phyloP scores from a whole-genome alignment of 2,113 vertebrate genomes.

The Apodemus sylvaticus region DNA sequence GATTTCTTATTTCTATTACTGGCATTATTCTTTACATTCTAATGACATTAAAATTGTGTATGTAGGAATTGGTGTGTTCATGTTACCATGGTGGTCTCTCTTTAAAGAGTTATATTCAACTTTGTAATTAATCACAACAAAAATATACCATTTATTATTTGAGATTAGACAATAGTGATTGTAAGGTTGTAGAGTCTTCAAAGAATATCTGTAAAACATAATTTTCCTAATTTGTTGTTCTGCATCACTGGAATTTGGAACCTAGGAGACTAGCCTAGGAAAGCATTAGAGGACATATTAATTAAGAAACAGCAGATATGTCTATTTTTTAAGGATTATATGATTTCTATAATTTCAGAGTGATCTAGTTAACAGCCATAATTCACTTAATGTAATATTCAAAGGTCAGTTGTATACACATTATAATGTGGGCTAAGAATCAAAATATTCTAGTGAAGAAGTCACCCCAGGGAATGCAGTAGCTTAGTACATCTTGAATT shows the following conservation, averaged over 20 bases:
- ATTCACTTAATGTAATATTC: conserved; percentile 44
- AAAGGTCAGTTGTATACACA: conserved; percentile 30
- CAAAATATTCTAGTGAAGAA: conserved; percentile 50
- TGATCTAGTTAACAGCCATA: background rate
- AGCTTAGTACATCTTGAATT: conserved; percentile 54
- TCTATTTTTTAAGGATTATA: background rate
- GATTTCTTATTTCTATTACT: background rate
- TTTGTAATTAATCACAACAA: background rate
- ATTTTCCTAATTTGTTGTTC: background rate
- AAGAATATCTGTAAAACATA: conserved; percentile 16
- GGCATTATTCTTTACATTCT: background rate
- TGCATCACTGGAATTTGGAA: background rate
- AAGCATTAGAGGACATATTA: background rate
- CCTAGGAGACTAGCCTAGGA: background rate
- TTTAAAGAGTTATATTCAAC: background rate
- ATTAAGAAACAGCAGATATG: background rate
- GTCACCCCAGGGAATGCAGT: conserved; percentile 43
- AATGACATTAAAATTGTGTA: background rate
- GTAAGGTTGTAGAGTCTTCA: background rate
- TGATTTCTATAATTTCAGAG: conserved; percentile 30
- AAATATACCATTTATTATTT: background rate
- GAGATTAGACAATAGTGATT: background rate
- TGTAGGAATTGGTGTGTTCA: background rate
- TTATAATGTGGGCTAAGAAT: conserved; percentile 30
- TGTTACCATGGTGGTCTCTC: background rate